phyloP scores from a whole-genome alignment of 1,140 invertebrate species.

The Chrysomallon squamiferum region DNA sequence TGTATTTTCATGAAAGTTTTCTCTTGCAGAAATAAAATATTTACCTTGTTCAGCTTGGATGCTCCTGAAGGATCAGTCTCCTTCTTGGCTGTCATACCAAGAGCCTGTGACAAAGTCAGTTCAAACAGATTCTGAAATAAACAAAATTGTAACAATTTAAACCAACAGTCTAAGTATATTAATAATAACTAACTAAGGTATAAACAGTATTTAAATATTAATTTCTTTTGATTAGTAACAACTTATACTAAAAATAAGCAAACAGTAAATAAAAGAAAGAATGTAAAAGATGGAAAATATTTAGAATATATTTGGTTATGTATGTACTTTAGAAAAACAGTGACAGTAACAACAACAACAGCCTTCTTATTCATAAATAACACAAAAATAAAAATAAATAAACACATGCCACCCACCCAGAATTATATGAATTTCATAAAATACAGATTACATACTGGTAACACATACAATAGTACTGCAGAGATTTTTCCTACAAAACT shows the following conservation, averaged over 20 bases:
- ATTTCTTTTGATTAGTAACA: not conserved
- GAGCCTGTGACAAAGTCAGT: conserved; percentile 88
- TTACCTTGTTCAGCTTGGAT: conserved; percentile 73
- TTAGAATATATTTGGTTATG: no score
- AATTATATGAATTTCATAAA: no score
- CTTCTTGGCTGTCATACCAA: conserved; percentile 73
- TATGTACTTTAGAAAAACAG: no score
- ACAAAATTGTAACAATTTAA: no score
- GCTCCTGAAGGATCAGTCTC: conserved; percentile 69
- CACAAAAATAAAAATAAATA: no score
- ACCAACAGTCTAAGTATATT: not conserved
- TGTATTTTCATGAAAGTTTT: no score
- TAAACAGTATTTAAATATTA: not conserved
- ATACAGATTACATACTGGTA: not conserved
- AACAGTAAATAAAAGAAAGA: not conserved
- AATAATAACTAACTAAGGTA: not conserved
- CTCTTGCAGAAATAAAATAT: no score
- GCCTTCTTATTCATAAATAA: no score
- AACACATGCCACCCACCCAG: no score
- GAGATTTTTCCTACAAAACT: no score
- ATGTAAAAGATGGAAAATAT: not conserved
- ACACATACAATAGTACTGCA: not conserved
- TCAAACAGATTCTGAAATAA: conserved; percentile 84
- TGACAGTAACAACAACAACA: no score
- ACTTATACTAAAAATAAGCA: not conserved